phyloP scores from a whole-genome alignment of 2,113 vertebrate genomes.

The Gobiocypris rarus region DNA sequence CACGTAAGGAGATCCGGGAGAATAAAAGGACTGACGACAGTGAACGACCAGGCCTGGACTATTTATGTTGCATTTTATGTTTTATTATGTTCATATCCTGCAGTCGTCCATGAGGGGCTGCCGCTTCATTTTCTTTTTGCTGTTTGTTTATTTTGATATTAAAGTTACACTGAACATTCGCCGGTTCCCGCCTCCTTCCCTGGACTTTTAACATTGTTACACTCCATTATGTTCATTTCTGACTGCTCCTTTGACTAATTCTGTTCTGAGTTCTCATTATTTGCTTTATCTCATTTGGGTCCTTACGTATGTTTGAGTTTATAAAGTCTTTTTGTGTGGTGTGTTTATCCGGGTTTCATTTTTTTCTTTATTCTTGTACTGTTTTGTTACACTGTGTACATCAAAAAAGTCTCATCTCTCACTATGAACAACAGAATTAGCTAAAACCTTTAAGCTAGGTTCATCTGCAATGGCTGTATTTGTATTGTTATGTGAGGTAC shows the following conservation, averaged over 20 bases:
- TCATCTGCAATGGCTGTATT: neutral
- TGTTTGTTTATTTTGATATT: too few species aligned
- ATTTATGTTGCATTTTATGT: too few species aligned
- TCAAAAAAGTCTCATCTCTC: neutral
- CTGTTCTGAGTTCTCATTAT: neutral
- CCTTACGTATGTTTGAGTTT: neutral
- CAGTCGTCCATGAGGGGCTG: too few species aligned
- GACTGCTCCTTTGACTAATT: neutral
- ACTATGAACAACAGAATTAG: neutral
- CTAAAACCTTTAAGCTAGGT: neutral
- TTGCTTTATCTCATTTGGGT: too few species aligned
- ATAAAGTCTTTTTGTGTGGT: neutral
- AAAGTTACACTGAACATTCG: too few species aligned
- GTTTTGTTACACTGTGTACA: conserved; percentile 8
- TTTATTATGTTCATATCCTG: too few species aligned
- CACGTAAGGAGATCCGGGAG: too few species aligned
- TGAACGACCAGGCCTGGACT: too few species aligned
- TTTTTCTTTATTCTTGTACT: neutral
- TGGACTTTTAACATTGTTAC: too few species aligned
- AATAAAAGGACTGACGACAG: too few species aligned
- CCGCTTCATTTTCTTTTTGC: too few species aligned
- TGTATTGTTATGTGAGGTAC: neutral
- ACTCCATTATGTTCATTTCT: neutral
- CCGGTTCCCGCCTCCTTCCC: too few species aligned
- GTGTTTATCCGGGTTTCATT: neutral